Percentiles rank a stretch among this genome's conserved stretches.
Conservation (phyloP, 2,888 invertebrate species). For the Apantesis nais region DNA sequence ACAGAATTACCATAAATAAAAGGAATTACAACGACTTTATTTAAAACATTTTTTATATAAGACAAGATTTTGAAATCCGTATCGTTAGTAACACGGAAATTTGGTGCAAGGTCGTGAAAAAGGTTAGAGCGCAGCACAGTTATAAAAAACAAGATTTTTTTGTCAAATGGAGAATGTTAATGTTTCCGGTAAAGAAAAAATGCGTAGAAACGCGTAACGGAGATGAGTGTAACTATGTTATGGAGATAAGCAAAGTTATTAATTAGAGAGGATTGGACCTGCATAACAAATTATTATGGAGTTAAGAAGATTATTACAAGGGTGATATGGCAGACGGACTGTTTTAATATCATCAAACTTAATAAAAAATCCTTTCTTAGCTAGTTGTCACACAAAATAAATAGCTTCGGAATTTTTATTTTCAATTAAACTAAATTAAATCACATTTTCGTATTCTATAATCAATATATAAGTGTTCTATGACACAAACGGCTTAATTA, state of each 20-base stretch:
- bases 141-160: not conserved
- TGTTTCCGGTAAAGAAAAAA: not conserved
- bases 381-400: too few species aligned
- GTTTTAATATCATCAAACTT: not conserved
- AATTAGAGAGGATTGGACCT: not conserved
- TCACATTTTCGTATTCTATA: too few species aligned
- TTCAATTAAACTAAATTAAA: too few species aligned
- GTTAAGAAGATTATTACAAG: not conserved
- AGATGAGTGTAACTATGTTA: not conserved
- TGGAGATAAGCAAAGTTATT: not conserved
- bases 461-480: too few species aligned
- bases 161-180: not conserved
- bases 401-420: too few species aligned
- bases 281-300: not conserved
- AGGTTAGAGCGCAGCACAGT: not conserved
- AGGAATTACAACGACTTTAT: not conserved
- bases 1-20: not conserved
- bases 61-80: not conserved
- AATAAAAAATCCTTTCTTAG: too few species aligned
- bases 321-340: not conserved
- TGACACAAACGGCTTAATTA: too few species aligned
- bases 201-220: not conserved
- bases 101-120: not conserved
- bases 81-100: not conserved
- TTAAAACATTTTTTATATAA: not conserved